phyloP scores from a whole-genome alignment of 2,113 vertebrate species.

The Riparia riparia region DNA sequence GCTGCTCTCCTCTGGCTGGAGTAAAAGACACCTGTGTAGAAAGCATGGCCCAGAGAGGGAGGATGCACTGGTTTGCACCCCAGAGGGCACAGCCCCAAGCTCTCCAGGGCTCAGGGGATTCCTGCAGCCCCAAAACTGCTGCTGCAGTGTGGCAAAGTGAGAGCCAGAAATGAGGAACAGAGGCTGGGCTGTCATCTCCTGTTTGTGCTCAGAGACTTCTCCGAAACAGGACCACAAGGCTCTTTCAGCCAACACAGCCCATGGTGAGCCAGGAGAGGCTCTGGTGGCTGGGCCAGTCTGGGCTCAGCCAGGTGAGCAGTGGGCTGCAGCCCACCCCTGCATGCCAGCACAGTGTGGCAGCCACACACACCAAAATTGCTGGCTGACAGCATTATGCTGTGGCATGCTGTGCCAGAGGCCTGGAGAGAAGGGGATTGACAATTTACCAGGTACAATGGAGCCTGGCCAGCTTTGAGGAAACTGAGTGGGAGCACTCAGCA shows the following conservation, averaged over 20 bases:
- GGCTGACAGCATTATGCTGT: accelerated
- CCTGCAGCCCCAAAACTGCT: background rate
- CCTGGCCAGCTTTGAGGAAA: background rate
- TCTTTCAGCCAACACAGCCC: background rate
- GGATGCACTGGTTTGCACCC: background rate
- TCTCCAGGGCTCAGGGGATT: background rate
- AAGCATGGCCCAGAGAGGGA: background rate
- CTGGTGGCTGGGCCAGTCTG: background rate
- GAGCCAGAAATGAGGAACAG: background rate
- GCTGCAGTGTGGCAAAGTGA: background rate
- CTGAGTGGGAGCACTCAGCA: accelerated
- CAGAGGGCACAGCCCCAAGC: accelerated
- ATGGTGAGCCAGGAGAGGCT: background rate
- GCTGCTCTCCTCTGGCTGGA: background rate
- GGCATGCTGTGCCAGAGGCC: background rate
- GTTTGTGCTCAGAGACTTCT: background rate
- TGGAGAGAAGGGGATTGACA: background rate
- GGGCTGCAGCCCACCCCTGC: background rate
- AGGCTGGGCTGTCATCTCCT: background rate
- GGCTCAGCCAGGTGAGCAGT: background rate
- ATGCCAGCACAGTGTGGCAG: accelerated
- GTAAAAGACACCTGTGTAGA: background rate
- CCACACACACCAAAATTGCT: background rate
- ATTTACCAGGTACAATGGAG: accelerated
- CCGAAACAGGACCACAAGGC: background rate